Conservation (phyloP, 2,888 invertebrate species). For the Phrixothrix hirtus region DNA sequence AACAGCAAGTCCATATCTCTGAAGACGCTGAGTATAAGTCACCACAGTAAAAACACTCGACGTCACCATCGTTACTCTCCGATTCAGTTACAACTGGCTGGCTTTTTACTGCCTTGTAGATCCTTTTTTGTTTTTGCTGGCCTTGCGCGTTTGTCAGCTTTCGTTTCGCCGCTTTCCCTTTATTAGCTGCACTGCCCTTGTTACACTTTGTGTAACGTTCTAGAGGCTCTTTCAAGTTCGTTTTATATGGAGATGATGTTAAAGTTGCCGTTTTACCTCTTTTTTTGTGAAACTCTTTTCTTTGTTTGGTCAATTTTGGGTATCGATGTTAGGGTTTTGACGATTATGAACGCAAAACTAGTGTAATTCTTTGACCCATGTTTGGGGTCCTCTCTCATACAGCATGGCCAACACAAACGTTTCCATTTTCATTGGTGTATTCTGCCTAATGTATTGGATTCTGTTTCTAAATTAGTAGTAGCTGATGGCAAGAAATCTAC, state of each 20-base stretch:
- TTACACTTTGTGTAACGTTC: background rate
- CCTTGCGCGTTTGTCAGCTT: background rate
- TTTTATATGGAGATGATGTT: conserved; percentile 4
- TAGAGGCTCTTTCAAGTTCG: conserved; percentile 3
- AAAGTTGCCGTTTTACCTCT: conserved; percentile 1
- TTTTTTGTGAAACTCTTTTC: background rate
- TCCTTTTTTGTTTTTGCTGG: background rate
- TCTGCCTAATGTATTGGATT: too few species aligned
- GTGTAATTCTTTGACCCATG: too few species aligned
- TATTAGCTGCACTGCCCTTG: background rate
- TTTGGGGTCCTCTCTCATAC: conserved; percentile 21
- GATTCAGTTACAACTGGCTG: too few species aligned
- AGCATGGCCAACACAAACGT: too few species aligned
- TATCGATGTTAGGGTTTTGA: background rate
- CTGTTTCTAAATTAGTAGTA: too few species aligned
- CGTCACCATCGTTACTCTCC: too few species aligned
- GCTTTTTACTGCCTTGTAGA: background rate
- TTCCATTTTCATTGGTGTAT: too few species aligned
- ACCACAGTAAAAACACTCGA: too few species aligned
- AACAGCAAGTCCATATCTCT: too few species aligned
- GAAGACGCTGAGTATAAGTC: too few species aligned
- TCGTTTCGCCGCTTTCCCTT: background rate
- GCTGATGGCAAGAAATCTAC: too few species aligned
- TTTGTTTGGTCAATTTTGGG: background rate
- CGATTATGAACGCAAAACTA: too few species aligned